Base-by-base conservation (phyloP, 2,888 invertebrate genomes). In the Thelaira solivaga region DNA sequence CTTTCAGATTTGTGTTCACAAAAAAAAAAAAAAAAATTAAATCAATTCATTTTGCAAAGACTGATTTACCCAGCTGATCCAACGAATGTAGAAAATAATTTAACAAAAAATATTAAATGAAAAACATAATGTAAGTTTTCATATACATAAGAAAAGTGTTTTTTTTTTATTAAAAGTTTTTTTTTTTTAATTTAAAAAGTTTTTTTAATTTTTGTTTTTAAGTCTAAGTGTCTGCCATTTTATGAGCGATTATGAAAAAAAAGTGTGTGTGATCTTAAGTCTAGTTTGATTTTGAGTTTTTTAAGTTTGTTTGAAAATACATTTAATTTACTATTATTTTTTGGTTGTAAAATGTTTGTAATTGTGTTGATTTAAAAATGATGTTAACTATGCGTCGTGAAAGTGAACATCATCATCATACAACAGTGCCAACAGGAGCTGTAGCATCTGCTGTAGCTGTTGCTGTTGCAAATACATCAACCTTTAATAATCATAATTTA, bases 381-480 rank as follows among this genome's bases (percentile, higher is more conserved):
- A 86, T 92, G 92, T 91, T 93, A 91, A 92, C 93, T 90, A 94
- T 93, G 93, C 92, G 93, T 90, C 93, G 93, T 90, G 92, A 93
- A 92, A 92, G 92, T 91, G 93, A 92, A 90, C 91, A 91, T 90
- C 84, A 64, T 41, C 82, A 74, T 45, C 82, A 81, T 29, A 41
- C 82, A 65, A 64, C 76, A 73, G 34, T 81, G 62, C 53, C 81
- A 43, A 80, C 84, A 69, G 74, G 78, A 55, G 20, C 75, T 62
- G 49, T 75, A 43, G 62, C 76, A 53, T 16, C 81, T 16, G 8
- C 64, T 18, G 13, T 53, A 49, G 18, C 36, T 18, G 31, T 26
- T 13, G 34, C 18, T n/a, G 39, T 10, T 26, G 39, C 68, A 41
- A 61, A 36, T 36, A 18, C 45, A n/a, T 45, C 59, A 20, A 22